phyloP scores from a whole-genome alignment of 2,888 invertebrate species.

The Trisateles emortualis region DNA sequence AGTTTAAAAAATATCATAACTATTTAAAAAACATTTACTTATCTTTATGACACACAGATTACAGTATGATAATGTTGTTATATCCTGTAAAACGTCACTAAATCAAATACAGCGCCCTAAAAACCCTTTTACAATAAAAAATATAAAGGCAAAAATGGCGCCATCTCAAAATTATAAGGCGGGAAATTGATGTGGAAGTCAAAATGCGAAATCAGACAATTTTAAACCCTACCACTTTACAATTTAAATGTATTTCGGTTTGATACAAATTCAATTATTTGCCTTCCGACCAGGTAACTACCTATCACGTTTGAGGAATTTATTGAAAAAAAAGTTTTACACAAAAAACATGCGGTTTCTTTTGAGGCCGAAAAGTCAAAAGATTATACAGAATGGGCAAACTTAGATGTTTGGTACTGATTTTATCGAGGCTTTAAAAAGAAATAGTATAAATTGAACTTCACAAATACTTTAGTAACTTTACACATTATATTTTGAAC shows the following conservation, averaged over 20 bases:
- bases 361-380: constrained; percentile 69
- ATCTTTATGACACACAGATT: background rate
- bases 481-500: constrained; percentile 22
- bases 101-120: constrained; percentile 32
- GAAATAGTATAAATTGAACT: constrained; percentile 44
- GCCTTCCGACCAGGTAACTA: constrained; percentile 73
- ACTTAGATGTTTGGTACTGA: constrained; percentile 73
- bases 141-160: constrained; percentile 54
- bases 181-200: constrained; percentile 45
- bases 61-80: constrained; percentile 40
- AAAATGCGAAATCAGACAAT: constrained; percentile 46
- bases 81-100: constrained; percentile 44
- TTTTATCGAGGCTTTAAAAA: constrained; percentile 73
- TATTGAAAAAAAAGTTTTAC: constrained; percentile 60
- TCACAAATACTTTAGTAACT: constrained; percentile 17
- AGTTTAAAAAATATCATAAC: background rate
- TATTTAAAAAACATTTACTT: background rate
- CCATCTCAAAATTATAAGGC: constrained; percentile 47
- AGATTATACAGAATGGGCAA: constrained; percentile 76
- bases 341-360: constrained; percentile 76
- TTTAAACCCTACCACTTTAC: constrained; percentile 52
- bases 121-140: constrained; percentile 49
- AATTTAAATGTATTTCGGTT: constrained; percentile 18
- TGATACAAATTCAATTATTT: constrained; percentile 36
- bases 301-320: constrained; percentile 71